phyloP scores from a whole-genome alignment of 2,888 invertebrate species.

The Archips xylosteana region DNA sequence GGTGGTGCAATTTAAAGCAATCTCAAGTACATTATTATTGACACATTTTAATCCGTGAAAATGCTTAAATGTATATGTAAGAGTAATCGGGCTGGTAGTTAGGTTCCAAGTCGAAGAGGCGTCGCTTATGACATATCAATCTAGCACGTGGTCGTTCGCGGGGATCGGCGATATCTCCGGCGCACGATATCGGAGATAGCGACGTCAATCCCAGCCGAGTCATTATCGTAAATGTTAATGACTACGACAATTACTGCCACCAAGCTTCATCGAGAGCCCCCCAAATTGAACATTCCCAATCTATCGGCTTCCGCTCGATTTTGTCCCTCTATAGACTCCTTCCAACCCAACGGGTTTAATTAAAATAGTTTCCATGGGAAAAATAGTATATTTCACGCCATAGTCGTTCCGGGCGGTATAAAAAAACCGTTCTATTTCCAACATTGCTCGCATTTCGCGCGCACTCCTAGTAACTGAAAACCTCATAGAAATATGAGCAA shows the following conservation, averaged over 20 bases:
- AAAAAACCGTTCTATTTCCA: slow-evolving; percentile 45
- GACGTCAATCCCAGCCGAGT: slow-evolving; percentile 72
- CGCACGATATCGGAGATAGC: slow-evolving; percentile 64
- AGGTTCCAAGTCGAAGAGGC: background rate
- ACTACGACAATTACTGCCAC: slow-evolving; percentile 77
- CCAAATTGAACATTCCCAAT: slow-evolving; percentile 77
- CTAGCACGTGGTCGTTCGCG: slow-evolving; percentile 31
- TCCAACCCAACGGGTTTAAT: slow-evolving; percentile 74
- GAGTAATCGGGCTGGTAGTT: no score
- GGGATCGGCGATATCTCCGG: slow-evolving; percentile 64
- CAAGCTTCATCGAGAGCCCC: slow-evolving; percentile 68
- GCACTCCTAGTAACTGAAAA: slow-evolving; percentile 43
- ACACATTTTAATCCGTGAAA: no score
- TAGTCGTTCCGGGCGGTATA: slow-evolving; percentile 40
- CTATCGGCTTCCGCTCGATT: slow-evolving; percentile 70
- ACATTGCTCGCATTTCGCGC: slow-evolving; percentile 44
- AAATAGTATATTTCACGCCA: slow-evolving; percentile 58
- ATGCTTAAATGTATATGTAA: no score
- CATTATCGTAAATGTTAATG: slow-evolving; percentile 84
- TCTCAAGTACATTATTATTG: no score
- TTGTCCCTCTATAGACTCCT: slow-evolving; percentile 76
- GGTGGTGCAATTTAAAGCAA: no score
- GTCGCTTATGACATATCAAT: slow-evolving; percentile 38
- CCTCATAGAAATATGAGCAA: slow-evolving; percentile 43
- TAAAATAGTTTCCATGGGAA: slow-evolving; percentile 79